A percentile compares a stretch with the other conserved stretches of the same genome.
phyloP scores from a whole-genome alignment of 2,113 vertebrate genomes.

The Etia nguti region DNA sequence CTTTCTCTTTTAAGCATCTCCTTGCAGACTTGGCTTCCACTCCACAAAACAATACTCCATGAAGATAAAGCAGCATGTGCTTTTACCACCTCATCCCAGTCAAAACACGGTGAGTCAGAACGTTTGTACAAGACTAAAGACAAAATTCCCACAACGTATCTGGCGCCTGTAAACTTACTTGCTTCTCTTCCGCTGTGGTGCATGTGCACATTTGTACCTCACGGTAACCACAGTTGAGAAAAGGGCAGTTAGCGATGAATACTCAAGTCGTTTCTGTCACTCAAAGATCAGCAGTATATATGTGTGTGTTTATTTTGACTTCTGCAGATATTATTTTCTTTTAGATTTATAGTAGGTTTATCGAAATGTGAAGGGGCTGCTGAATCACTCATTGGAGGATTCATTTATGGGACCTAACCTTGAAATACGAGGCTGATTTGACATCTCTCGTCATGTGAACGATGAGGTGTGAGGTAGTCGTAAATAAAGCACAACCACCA shows the following conservation, averaged over 20 bases:
- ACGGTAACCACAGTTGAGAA: background rate
- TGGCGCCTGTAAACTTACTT: background rate
- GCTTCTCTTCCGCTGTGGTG: background rate
- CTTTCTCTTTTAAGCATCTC: background rate
- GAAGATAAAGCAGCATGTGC: background rate
- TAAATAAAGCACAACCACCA: background rate
- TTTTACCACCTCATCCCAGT: background rate
- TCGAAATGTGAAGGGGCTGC: accelerated
- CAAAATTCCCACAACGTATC: background rate
- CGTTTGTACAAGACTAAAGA: background rate
- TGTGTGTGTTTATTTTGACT: accelerated
- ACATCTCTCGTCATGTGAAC: background rate
- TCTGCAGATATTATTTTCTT: background rate
- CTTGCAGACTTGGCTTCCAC: background rate
- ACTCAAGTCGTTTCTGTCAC: background rate
- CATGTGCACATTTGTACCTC: background rate
- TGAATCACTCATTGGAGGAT: accelerated
- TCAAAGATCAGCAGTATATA: background rate
- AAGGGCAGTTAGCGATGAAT: background rate
- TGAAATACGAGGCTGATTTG: background rate
- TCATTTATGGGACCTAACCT: background rate
- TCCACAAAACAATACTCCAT: background rate
- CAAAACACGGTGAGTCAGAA: conserved; percentile 33
- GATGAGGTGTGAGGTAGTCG: background rate
- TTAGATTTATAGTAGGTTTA: background rate